phyloP scores from a whole-genome alignment of 1,140 invertebrate genomes.

The Drosophila grimshawi region DNA sequence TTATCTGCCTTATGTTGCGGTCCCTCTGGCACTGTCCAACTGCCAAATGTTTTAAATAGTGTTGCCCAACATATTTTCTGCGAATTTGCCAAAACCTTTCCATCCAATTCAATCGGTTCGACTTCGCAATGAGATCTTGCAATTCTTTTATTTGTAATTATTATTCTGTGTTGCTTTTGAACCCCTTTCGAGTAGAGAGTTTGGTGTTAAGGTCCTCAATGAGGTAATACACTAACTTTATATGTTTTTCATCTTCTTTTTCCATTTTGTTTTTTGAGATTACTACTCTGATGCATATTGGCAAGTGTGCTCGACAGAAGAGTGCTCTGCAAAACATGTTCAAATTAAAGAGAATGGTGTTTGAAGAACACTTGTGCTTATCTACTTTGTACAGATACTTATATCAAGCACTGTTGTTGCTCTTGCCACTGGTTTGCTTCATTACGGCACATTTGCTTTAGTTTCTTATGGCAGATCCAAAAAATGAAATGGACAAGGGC shows the following conservation, averaged over 20 bases:
- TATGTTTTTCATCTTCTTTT: too few relatives aligned
- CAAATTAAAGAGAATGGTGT: not conserved
- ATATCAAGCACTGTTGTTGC: conserved; percentile 15
- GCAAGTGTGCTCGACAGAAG: not conserved
- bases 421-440: conserved; percentile 48
- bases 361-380: conserved; percentile 12
- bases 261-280: not conserved
- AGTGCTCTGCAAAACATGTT: not conserved
- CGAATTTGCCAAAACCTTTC: too few relatives aligned
- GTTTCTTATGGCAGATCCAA: conserved; percentile 3
- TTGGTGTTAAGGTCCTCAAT: too few relatives aligned
- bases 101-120: too few relatives aligned
- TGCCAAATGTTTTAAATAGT: not conserved
- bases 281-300: not conserved
- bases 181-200: too few relatives aligned
- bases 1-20: conserved; percentile 20
- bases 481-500: conserved; percentile 1
- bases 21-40: not conserved
- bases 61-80: not conserved
- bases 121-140: too few relatives aligned
- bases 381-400: conserved; percentile 13
- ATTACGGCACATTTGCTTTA: conserved; percentile 61
- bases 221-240: too few relatives aligned
- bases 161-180: too few relatives aligned
- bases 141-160: too few relatives aligned